Evolutionary conservation across 2,113 vertebrate species (phyloP), one percentile per base, ranked within the genome.

Genomic region (Origma solitaria): DNA sequence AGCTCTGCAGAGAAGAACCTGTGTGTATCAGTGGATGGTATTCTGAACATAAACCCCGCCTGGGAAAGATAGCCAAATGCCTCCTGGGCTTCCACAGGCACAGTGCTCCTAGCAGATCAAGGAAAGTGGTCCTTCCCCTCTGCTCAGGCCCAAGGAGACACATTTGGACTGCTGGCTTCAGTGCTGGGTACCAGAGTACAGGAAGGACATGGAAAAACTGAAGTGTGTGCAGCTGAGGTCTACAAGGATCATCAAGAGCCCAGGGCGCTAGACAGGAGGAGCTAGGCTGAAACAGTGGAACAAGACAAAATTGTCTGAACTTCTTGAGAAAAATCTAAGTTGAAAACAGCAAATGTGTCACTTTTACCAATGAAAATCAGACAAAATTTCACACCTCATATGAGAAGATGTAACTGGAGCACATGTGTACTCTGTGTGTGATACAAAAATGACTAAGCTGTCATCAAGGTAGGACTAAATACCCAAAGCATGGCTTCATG

Each of bases 11-110:
- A 72, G 40, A 77, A 16, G 30, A 23, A n/a, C 16, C 8, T 40
- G 5, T 2, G 11, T 0, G 0, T 64, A 6, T 18, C 77, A 25
- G 17, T 50, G 35, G 31, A 58, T 1, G 3, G 4, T 18, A 25
- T 18, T 10, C 6, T 40, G 31, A 50, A 28, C 9, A 20, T 6
- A 13, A 62, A 8, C 11, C 8, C 22, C 24, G 73, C 25, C 30
- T 49, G 57, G 24, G 28, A 89, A 88, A 51, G 33, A 10, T 1
- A 2, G 10, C 7, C 45, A 51, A 19, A 31, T 40, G 6, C 7
- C 13, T 72, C 16, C 30, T 25, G 15, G 9, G 19, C 24, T 79
- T 18, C 2, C 2, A 16, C 14, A 58, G n/a, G 10, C 33, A 70
- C 18, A 70, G 28, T 1, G 2, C 27, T 49, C 14, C 15, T 31